Base-by-base conservation (phyloP, 2,888 invertebrate species). In the Pimpla rufipes region DNA sequence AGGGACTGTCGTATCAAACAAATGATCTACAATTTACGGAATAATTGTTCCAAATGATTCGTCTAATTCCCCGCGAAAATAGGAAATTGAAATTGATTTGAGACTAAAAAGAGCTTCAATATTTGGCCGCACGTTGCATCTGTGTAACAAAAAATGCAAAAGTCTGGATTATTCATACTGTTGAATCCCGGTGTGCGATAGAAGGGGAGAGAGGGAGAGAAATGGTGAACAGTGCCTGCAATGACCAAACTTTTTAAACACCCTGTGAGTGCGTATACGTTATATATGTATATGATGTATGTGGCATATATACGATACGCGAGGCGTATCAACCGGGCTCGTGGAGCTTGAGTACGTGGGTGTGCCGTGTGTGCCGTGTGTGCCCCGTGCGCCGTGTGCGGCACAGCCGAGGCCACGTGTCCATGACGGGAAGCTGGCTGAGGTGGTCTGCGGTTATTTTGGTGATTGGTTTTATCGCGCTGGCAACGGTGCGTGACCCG, bases 401-500 rank as follows among this genome's bases (percentile, higher is more conserved):
- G 74, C 78, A 78, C 77, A 66, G 68, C 79, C 83, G 85, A 85
- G 86, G 88, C 89, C 90, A 90, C 90, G 90, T 89, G 89, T 89
- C 88, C 87, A 85, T 88, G 88, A 89, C 90, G 90, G 90, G 90
- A 90, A 89, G 89, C 89, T 87, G 89, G 88, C 88, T 89, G 90
- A 90, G 92, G 89, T 91, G 91, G 90, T 88, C 90, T 89, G 91
- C 88, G 91, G 91, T 92, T 92, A 92, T 92, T 92, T 92, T 91
- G 91, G 90, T 91, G 92, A 92, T 92, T 91, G 92, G 92, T 92
- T 92, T 92, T 92, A 92, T 92, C 91, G 91, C 90, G 89, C 88
- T 91, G 91, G 90, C 91, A 92, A 90, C 91, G 88, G 90, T 90
- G 89, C 88, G 89, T 89, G 90, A 90, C 89, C 89, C 86, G 90